A percentile compares a stretch with the other conserved stretches of the same genome.
phyloP scores from a whole-genome alignment of 2,888 invertebrate species.

The Thysanoteuthis rhombus region DNA sequence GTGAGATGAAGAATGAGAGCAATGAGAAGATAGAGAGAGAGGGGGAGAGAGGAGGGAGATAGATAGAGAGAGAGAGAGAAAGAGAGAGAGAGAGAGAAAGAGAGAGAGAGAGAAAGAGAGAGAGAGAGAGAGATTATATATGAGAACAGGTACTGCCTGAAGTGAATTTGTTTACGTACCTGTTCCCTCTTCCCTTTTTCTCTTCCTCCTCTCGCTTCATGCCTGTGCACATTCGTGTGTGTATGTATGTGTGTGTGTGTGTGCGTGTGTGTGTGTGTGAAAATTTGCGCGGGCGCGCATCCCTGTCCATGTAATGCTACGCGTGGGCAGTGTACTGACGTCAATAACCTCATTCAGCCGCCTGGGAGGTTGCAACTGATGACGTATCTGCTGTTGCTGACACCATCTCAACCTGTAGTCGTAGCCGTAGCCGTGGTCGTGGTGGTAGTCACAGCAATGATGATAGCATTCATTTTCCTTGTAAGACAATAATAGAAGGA shows the following conservation, averaged over 20 bases:
- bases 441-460: neutral
- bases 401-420: neutral
- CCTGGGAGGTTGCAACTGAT: conserved; percentile 12
- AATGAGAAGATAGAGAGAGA: neutral
- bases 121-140: neutral
- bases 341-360: neutral
- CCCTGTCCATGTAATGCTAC: neutral
- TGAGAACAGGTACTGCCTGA: neutral
- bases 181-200: no score
- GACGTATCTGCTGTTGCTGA: neutral
- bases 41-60: neutral
- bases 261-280: neutral
- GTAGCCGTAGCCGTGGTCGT: neutral
- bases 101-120: neutral
- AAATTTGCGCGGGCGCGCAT: neutral
- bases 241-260: neutral
- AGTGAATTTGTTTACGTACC: neutral
- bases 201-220: neutral
- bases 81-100: no score
- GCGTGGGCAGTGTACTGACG: neutral
- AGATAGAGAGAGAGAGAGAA: neutral
- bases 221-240: neutral
- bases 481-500: neutral
- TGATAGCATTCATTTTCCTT: neutral
- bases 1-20: neutral